Evolutionary conservation across 1,140 invertebrate species (phyloP), one percentile per base, ranked within the genome.

Genomic region (Polypedilum pembai): DNA sequence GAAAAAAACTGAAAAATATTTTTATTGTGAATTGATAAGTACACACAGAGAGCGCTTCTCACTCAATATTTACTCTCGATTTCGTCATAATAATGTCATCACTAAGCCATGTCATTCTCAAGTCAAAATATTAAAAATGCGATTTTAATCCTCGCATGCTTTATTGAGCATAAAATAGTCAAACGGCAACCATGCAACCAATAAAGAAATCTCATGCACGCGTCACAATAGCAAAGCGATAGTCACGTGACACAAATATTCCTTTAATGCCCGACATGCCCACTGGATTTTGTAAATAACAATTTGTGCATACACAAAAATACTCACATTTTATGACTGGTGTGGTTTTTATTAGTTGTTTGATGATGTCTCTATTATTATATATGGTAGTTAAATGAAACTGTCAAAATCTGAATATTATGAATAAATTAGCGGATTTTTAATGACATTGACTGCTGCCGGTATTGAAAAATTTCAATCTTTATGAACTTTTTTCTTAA

Each of bases 211-310:
- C 45, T 12, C 12, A n/a, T n/a, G 45, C 45, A 56, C 45, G n/a
- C n/a, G 45, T 56, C 45, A 56, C n/a, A 33, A 33, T 33, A 5
- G 45, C 45, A 56, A n/a, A 56, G n/a, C 24, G 12, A 56, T 56
- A 12, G 45, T 56, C 45, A 56, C 45, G 45, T 56, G 45, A 15
- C 45, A n/a, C 12, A 45, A 45, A 45, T 45, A 45, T 12, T 45
- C 15, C 15, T 56, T 56, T 56, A 56, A 56, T 56, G 45, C 45
- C n/a, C n/a, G 45, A 56, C 45, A 56, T 56, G 65, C 65, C 65
- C 65, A 69, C 65, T 21, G 17, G 65, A 69, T 69, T 69, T 18
- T 69, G 65, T 69, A 69, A 69, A 69, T 21, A 69, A 20, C 17
- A 69, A 69, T 69, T 69, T 69, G 65, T 69, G 17, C 5, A 69